Percentiles rank a stretch among this genome's conserved stretches.
These are phyloP conservation scores for Hirtodrosophila trivittata DNA, from an alignment of 2,888 invertebrate genomes.

Conservation along the genomic window DNA sequence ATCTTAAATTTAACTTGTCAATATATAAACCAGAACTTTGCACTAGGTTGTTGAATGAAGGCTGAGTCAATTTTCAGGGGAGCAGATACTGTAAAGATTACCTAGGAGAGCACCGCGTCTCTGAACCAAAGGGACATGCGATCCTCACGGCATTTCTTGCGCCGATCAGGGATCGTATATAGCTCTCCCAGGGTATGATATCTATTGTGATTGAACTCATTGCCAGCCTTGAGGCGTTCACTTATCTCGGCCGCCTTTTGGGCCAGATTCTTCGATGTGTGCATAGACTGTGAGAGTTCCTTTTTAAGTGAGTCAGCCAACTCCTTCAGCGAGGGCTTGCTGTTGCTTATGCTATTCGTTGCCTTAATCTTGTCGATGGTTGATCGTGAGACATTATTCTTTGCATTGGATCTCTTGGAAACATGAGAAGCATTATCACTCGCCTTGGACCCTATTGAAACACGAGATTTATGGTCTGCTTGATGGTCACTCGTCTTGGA, in stretches of 20 bases:
- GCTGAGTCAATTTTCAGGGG: too few species aligned
- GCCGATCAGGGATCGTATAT: slow-evolving; percentile 34
- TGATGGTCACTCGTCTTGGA: not conserved
- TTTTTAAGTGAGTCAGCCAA: slow-evolving; percentile 18
- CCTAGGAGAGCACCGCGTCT: slow-evolving; percentile 61
- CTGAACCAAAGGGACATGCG: slow-evolving; percentile 62
- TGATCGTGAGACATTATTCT: too few species aligned
- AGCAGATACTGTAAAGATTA: not conserved
- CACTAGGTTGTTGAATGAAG: too few species aligned
- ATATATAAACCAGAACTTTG: too few species aligned
- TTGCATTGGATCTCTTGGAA: not conserved
- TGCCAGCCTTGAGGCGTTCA: slow-evolving; percentile 58
- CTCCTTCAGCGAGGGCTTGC: slow-evolving; percentile 2
- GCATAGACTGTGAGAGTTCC: slow-evolving; percentile 8
- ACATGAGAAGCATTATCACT: not conserved
- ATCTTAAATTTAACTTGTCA: too few species aligned
- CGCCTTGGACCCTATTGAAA: slow-evolving; percentile 3
- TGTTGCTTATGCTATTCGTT: not conserved
- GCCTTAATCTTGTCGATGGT: not conserved
- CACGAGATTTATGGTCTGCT: not conserved
- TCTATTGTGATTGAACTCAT: slow-evolving; percentile 48
- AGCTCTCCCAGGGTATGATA: slow-evolving; percentile 34
- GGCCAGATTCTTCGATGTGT: slow-evolving; percentile 11
- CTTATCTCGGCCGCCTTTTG: slow-evolving; percentile 38
- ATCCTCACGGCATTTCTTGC: slow-evolving; percentile 37